phyloP scores from a whole-genome alignment of 2,113 vertebrate species.

The Salvelinus alpinus region DNA sequence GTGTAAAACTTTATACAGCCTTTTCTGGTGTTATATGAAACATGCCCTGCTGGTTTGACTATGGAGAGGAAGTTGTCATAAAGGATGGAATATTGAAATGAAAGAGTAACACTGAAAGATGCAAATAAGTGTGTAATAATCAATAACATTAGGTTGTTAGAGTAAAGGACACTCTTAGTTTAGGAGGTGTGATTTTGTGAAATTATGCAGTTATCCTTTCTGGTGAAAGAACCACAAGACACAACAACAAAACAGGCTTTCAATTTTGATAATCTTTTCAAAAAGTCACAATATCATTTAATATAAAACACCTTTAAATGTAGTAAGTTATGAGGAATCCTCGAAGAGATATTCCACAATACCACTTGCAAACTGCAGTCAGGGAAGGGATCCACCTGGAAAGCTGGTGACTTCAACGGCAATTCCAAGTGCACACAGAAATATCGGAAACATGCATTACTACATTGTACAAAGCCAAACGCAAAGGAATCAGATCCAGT shows the following conservation, averaged over 20 bases:
- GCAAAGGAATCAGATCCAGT: conserved; percentile 54
- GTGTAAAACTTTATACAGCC: too few relatives aligned
- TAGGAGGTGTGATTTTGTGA: too few relatives aligned
- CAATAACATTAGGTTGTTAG: too few relatives aligned
- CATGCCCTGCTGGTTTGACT: too few relatives aligned
- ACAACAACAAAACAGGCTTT: conserved; percentile 9
- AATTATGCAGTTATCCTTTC: too few relatives aligned
- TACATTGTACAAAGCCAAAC: conserved; percentile 74
- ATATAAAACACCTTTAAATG: conserved; percentile 79
- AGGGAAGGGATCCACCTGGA: conserved; percentile 47
- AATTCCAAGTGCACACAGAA: conserved; percentile 68
- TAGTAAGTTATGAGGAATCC: conserved; percentile 67
- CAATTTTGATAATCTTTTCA: conserved; percentile 62
- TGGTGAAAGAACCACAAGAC: not conserved
- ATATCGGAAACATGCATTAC: conserved; percentile 79
- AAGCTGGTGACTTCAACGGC: conserved; percentile 53
- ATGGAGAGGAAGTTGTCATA: too few relatives aligned
- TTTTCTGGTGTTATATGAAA: too few relatives aligned
- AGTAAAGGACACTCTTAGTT: too few relatives aligned
- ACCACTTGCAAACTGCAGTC: conserved; percentile 47
- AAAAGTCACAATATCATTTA: conserved; percentile 81
- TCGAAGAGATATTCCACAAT: conserved; percentile 47
- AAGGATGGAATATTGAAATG: too few relatives aligned
- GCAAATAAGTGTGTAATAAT: too few relatives aligned
- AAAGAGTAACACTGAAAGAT: too few relatives aligned